Conservation (phyloP, 2,113 vertebrate species). For the Mirza zaza region DNA sequence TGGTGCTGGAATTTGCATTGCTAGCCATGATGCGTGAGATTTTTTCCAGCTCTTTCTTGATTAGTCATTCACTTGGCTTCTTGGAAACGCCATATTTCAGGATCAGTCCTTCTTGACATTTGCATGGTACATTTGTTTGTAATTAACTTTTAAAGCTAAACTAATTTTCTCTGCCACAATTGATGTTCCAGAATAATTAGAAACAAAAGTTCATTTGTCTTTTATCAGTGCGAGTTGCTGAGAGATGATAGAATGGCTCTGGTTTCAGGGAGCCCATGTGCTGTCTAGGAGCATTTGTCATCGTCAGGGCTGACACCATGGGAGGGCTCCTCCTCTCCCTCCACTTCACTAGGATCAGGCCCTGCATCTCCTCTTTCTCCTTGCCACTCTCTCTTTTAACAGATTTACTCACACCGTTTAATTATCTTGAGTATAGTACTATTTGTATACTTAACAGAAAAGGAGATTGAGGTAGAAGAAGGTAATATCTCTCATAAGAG, state of each 20-base stretch:
- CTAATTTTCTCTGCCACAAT: conserved; percentile 40
- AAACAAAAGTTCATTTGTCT: conserved; percentile 46
- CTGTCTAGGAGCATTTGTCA: not conserved
- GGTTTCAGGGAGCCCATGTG: not conserved
- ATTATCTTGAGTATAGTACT: not conserved
- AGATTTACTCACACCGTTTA: not conserved
- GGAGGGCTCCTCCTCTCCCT: no score
- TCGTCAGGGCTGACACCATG: no score
- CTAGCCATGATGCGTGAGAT: not conserved
- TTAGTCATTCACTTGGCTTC: not conserved
- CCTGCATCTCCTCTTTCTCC: not conserved
- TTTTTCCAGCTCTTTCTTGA: not conserved
- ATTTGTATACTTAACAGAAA: not conserved
- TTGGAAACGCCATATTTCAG: not conserved
- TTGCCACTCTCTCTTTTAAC: not conserved
- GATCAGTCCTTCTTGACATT: not conserved
- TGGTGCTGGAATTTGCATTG: not conserved
- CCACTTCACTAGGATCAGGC: not conserved
- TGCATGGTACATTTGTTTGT: conserved; percentile 24
- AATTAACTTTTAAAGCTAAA: conserved; percentile 60
- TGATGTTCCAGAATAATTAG: conserved; percentile 56
- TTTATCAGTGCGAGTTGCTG: not conserved
- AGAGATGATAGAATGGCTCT: not conserved
- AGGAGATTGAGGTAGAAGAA: not conserved
- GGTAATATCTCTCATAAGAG: not conserved